Evolutionary conservation across 2,113 vertebrate species (phyloP).

Genomic region (Gallinago media): DNA sequence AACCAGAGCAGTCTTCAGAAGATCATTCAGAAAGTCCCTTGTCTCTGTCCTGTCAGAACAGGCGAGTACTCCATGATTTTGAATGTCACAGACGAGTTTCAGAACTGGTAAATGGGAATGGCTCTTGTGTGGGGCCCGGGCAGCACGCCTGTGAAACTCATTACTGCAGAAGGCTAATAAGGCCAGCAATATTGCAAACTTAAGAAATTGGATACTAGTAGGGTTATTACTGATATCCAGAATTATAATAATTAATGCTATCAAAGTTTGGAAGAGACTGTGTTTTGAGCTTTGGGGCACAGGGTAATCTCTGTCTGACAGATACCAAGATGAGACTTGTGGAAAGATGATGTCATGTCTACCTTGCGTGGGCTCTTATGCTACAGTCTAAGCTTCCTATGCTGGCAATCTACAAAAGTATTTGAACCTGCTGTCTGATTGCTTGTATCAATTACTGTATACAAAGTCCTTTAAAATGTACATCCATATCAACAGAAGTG

Average conservation of each 20-base stretch:
- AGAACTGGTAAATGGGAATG: not conserved
- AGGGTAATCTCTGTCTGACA: not conserved
- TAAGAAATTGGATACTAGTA: not conserved
- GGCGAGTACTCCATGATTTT: not conserved
- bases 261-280: not conserved
- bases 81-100: not conserved
- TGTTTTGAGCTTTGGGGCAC: not conserved
- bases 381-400: not conserved
- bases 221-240: not conserved
- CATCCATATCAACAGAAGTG: not conserved
- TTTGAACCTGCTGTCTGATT: not conserved
- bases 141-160: not conserved
- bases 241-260: not conserved
- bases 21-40: not conserved
- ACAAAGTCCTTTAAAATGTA: not conserved
- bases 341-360: not conserved
- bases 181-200: not conserved
- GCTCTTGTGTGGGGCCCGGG: not conserved
- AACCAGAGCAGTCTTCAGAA: not conserved
- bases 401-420: not conserved
- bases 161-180: not conserved
- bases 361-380: not conserved
- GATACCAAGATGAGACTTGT: not conserved
- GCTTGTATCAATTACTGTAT: not conserved
- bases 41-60: not conserved